These are phyloP conservation scores for Chelonus formosanus DNA, from an alignment of 2,888 invertebrate genomes.

Conservation along the genomic window DNA sequence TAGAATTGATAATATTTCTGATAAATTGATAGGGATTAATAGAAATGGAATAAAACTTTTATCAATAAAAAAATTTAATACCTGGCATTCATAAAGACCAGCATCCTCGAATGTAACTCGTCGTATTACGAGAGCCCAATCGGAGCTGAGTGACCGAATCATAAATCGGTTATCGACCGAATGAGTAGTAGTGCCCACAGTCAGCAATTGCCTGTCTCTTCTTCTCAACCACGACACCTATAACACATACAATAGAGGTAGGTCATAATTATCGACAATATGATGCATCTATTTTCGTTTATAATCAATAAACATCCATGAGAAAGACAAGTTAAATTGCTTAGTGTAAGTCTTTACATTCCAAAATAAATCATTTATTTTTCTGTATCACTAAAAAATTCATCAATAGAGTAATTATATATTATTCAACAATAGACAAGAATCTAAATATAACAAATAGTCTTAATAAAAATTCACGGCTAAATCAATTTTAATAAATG, in stretches of 20 bases:
- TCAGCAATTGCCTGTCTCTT: conserved; percentile 49
- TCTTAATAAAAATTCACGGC: too few relatives aligned
- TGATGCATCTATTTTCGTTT: neutral
- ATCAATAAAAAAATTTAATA: conserved; percentile 37
- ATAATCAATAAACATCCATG: neutral
- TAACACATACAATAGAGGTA: conserved; percentile 26
- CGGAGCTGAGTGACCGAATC: conserved; percentile 46
- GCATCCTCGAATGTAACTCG: conserved; percentile 62
- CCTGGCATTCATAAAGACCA: conserved; percentile 66
- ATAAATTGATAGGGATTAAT: neutral
- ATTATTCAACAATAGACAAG: too few relatives aligned
- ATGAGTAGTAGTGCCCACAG: conserved; percentile 49
- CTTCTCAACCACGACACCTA: conserved; percentile 54
- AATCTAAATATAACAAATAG: too few relatives aligned
- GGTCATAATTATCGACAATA: neutral
- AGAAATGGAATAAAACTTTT: conserved; percentile 1
- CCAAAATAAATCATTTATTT: too few relatives aligned
- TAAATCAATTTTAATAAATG: too few relatives aligned
- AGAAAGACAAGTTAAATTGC: too few relatives aligned
- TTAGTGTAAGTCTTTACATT: too few relatives aligned
- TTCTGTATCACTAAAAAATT: too few relatives aligned
- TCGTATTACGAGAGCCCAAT: conserved; percentile 65
- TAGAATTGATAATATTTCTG: too few relatives aligned
- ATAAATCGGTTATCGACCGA: conserved; percentile 49
- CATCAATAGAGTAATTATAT: too few relatives aligned